Base-by-base conservation (phyloP, 2,888 invertebrate species). In the Pyrgus malvae region DNA sequence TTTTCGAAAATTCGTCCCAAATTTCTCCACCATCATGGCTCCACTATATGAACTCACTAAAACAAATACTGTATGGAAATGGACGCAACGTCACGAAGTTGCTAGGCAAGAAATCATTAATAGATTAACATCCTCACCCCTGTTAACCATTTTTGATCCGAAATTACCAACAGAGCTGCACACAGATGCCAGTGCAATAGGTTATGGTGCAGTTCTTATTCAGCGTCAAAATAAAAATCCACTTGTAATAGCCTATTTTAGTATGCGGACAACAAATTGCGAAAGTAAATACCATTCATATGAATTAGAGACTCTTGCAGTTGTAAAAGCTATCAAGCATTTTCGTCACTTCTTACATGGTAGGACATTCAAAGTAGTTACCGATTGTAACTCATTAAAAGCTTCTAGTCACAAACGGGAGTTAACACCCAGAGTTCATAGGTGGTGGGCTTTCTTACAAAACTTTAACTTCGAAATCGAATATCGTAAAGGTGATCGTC, bases 391-490 rank as follows among this genome's bases (percentile, higher is more conserved):
- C 12, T 61, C 68, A 0, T 41, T 72, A 0, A 70, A 69, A 50
- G 67, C 70, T 0, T 69, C 70, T 0, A 60, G 63, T 14, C 62
- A 65, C n/a, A 69, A 71, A 48, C 48, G 59, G 51, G 69, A 72
- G 3, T 25, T 73, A 0, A 19, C 63, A 0, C 69, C 70, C 0
- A 45, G 68, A 0, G 55, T 73, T 1, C 65, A 69, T 40, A 16
- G 69, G 2, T 70, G 72, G 70, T 72, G 68, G 67, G 58, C 68
- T 0, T 70, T 33, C 35, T 35, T 71, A 0, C 68, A 71, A 56
- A 63, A 63, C 33, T 70, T 50, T 23, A 41, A 62, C 12, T 66
- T 66, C 44, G 57, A 62, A 11, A 48, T 67, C 5, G 58, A 61
- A 8, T 66, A 65, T 14, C 41, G 59, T 5, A 62, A 62, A 40